Evolutionary conservation across 1,140 invertebrate genomes (phyloP), one percentile per base, ranked within the genome.

Genomic region (Anadara kagoshimensis): DNA sequence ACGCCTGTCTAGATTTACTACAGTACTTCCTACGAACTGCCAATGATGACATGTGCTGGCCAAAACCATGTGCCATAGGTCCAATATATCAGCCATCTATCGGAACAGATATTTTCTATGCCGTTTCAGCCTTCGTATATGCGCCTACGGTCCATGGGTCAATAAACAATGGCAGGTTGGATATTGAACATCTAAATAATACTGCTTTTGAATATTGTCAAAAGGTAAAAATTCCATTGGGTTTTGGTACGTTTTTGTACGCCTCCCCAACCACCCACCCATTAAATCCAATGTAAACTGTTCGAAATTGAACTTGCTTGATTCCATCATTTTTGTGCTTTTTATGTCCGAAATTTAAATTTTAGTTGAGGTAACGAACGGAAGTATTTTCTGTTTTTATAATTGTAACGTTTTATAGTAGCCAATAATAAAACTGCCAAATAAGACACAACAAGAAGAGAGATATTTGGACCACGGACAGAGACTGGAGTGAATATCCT

Each of bases 51-150:
- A 44, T 53, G 36, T 87, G 86, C 58, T 77, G 78, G 49, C 86
- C 86, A 5, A 81, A 84, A 56, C 86, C 86, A 8, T 87, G 85
- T 78, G 77, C 81, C 44, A 83, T 86, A 22, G 81, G 81, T 20
- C 64, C 63, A 3, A 79, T 81, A 1, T 86, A 86, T 73, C 85
- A 86, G 66, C 81, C 86, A 0, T 66, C 74, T 12, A 71, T 86
- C 5, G 69, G 51, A 0, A 61, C 70, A 51, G 75, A 71, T 51
- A 72, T 58, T 10, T 87, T 87, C 77, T 86, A 81, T 62, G 84
- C 83, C 51, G 73, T 83, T 18, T 72, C 75, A 24, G 85, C 76
- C 43, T 87, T 84, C 65, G 49, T 66, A n/a, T 83, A 83, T 65
- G 56, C 82, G 1, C 73, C 82, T 11, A 63, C 53, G 2, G 63